Evolutionary conservation across 1,140 invertebrate species (phyloP).

Genomic region (Zaprionus gabonicus): DNA sequence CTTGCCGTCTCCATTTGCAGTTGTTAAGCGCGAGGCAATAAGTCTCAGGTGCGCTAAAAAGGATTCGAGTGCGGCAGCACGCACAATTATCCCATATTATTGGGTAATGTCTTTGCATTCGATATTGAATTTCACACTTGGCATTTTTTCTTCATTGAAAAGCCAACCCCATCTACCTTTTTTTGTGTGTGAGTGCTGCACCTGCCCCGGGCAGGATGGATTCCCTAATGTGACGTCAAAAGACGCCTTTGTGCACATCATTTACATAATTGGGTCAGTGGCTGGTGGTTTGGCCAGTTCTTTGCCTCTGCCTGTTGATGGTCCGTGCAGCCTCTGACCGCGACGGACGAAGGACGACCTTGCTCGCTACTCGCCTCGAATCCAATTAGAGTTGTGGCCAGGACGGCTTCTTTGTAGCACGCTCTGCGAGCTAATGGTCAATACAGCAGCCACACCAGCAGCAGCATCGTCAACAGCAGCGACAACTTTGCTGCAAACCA

Average conservation of each 20-base stretch:
- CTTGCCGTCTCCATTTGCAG: slow-evolving; percentile 4
- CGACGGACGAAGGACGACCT: neutral
- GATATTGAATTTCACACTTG: slow-evolving; percentile 50
- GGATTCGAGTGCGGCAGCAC: slow-evolving; percentile 33
- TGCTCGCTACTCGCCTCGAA: slow-evolving; percentile 4
- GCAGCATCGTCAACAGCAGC: slow-evolving; percentile 11
- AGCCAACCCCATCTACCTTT: neutral
- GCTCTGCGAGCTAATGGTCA: slow-evolving; percentile 62
- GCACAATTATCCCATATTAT: slow-evolving; percentile 70
- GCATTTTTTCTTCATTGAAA: neutral
- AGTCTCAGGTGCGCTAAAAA: slow-evolving; percentile 68
- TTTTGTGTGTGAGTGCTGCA: slow-evolving; percentile 4
- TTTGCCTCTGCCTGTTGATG: slow-evolving; percentile 1
- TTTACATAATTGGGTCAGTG: slow-evolving; percentile 78
- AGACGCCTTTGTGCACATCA: slow-evolving; percentile 38
- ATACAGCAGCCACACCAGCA: slow-evolving; percentile 12
- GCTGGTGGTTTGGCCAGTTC: slow-evolving; percentile 49
- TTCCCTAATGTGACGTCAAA: slow-evolving; percentile 27
- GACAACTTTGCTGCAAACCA: slow-evolving; percentile 39
- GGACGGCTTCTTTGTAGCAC: slow-evolving; percentile 62
- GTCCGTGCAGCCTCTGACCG: slow-evolving; percentile 1
- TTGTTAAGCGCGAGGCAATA: slow-evolving; percentile 51
- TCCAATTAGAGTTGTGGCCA: slow-evolving; percentile 68
- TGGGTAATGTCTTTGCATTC: slow-evolving; percentile 57
- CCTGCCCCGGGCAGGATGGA: slow-evolving; percentile 1